Percentiles rank a stretch among this genome's conserved stretches.
phyloP scores from a whole-genome alignment of 2,797 vertebrate genomes.

The Siniperca scherzeri region DNA sequence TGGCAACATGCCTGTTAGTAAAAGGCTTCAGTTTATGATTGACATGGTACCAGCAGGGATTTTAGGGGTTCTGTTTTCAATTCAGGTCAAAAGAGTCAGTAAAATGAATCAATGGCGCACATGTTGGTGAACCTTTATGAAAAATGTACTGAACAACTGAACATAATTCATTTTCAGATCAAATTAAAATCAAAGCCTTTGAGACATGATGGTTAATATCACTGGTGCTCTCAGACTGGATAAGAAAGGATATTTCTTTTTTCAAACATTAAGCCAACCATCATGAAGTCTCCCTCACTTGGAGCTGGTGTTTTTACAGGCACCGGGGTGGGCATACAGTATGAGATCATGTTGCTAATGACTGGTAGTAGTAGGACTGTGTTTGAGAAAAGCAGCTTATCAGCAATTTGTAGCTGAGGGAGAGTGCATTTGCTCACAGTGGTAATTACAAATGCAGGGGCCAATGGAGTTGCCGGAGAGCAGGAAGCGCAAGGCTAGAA shows the following conservation, averaged over 20 bases:
- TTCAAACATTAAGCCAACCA: constrained; percentile 22
- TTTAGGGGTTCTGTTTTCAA: not conserved
- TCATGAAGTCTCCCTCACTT: constrained; percentile 18
- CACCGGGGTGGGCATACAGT: constrained; percentile 32
- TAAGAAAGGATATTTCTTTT: constrained; percentile 8
- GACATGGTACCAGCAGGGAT: not conserved
- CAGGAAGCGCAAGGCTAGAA: constrained; percentile 64
- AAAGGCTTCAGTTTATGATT: not conserved
- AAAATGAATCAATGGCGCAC: not conserved
- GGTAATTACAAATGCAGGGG: constrained; percentile 65
- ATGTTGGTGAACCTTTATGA: not conserved
- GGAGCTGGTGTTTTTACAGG: constrained; percentile 44
- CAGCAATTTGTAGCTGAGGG: constrained; percentile 66
- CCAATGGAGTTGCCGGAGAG: constrained; percentile 51
- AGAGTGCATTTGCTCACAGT: constrained; percentile 48
- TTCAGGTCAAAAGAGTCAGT: not conserved
- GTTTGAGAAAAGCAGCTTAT: constrained; percentile 70
- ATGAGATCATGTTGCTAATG: constrained; percentile 66
- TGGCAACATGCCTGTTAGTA: not conserved
- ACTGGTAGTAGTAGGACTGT: constrained; percentile 46
- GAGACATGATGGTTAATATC: not conserved
- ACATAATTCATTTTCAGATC: not conserved
- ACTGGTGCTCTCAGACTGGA: not conserved
- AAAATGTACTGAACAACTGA: not conserved
- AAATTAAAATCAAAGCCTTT: not conserved